These are phyloP conservation scores for Coenonympha glycerion DNA, from an alignment of 2,888 invertebrate species.

Conservation along the genomic window DNA sequence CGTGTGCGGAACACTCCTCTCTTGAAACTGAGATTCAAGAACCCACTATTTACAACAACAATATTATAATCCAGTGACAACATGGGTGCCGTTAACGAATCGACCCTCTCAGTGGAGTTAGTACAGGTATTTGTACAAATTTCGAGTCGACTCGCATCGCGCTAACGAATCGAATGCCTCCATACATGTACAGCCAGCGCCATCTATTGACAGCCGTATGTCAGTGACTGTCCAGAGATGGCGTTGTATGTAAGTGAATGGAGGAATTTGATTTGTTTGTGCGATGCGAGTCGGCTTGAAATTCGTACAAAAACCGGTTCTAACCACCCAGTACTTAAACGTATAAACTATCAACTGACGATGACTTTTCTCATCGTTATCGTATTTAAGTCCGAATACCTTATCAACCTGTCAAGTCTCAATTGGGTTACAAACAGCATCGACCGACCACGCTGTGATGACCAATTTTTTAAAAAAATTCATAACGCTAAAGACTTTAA, in stretches of 20 bases:
- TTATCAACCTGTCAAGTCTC: conserved; percentile 7
- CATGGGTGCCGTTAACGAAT: conserved; percentile 5
- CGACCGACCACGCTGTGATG: conserved; percentile 14
- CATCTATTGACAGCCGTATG: too few relatives aligned
- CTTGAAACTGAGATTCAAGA: conserved; percentile 13
- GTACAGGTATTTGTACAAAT: too few relatives aligned
- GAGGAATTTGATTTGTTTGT: too few relatives aligned
- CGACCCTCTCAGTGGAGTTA: conserved; percentile 1
- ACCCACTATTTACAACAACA: conserved; percentile 27
- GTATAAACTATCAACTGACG: background rate
- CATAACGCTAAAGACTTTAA: conserved; percentile 30
- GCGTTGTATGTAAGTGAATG: too few relatives aligned
- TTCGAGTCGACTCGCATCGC: too few relatives aligned
- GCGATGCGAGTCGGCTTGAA: too few relatives aligned
- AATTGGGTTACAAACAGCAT: conserved; percentile 11
- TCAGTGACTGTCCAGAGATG: too few relatives aligned
- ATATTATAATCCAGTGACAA: conserved; percentile 11
- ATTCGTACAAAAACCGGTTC: too few relatives aligned
- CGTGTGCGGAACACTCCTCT: background rate
- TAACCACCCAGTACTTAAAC: too few relatives aligned
- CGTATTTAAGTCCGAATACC: conserved; percentile 9
- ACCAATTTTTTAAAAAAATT: conserved; percentile 21
- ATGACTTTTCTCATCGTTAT: background rate
- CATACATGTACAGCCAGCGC: too few relatives aligned
- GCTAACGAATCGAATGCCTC: too few relatives aligned